Base-by-base conservation (phyloP, 1,140 invertebrate genomes). In the Pantala flavescens region DNA sequence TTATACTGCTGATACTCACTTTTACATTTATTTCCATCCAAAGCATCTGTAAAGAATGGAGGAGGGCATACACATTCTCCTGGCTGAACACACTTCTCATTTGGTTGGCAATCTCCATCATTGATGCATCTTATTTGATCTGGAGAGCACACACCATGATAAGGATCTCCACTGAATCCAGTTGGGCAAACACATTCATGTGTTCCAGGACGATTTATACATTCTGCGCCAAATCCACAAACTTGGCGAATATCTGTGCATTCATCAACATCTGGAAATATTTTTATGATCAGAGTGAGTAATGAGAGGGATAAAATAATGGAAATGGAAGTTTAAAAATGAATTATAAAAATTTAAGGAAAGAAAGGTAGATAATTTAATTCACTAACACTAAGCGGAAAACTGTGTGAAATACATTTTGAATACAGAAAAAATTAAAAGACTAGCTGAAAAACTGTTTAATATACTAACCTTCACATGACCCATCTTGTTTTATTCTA, bases 21-120 rank as follows among this genome's bases (percentile, higher is more conserved):
- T 84, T 94, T 95, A 81, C 94, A 96, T 79, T 91, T 89, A 80
- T 93, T 92, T 55, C 89, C 89, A 80, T 94, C 91, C 28, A 86
- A 83, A 19, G 88, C 86, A 81, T 95, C 93, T 23, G 91, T 88
- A 81, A 93, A 95, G 82, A 91, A 96, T 0, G 93, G 94, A 23
- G 93, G 92, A 24, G 91, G 92, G 81, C 93, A 96, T 2, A 95
- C 87, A 80, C 94, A 96, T 83, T 94, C 90, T 0, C 93, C 94
- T 0, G 93, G 93, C 80, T 95, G 91, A 14, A 95, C 89, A 81
- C 95, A 97, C 83, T 94, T 92, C 82, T 96, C 93, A 81, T 96
- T 96, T 0, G 88, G 80, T 71, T 88, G 88, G 80, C 95, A 97
- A 79, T 96, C 93, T 72, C 86, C 88, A 79, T 95, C 92, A 75